Evolutionary conservation across 2,113 vertebrate species (phyloP).

Genomic region (Actenoides lindsayi): DNA sequence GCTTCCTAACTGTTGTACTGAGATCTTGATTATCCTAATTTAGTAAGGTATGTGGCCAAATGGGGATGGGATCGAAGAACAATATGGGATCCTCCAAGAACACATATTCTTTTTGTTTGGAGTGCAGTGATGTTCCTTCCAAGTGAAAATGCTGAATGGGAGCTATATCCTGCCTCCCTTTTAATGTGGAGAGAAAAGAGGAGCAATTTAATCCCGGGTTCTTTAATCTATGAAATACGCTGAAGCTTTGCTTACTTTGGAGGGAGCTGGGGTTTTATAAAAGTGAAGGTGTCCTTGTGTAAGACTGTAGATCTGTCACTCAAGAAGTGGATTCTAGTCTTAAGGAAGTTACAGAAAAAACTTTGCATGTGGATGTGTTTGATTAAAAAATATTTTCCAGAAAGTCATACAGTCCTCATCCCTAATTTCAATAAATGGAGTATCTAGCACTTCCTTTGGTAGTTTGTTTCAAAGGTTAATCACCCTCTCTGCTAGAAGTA

Average conservation of each 20-base stretch:
- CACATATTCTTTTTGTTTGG: accelerated
- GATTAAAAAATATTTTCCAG: constrained; percentile 3
- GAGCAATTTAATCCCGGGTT: background rate
- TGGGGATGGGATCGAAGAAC: background rate
- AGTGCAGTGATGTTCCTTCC: background rate
- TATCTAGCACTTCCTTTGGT: constrained; percentile 31
- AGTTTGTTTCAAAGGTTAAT: constrained; percentile 68
- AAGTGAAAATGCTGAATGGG: background rate
- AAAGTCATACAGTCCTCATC: background rate
- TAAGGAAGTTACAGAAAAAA: background rate
- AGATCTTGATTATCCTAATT: background rate
- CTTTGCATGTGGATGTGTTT: background rate
- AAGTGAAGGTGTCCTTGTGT: background rate
- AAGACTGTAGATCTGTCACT: background rate
- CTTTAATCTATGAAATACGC: background rate
- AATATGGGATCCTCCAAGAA: background rate
- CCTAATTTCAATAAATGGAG: background rate
- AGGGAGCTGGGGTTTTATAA: background rate
- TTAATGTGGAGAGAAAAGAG: background rate
- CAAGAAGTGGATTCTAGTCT: background rate
- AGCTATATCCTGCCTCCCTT: background rate
- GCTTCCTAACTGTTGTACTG: background rate
- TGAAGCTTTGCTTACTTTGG: background rate
- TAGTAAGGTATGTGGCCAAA: background rate
- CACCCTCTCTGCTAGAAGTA: constrained; percentile 38